Evolutionary conservation across 2,797 vertebrate genomes (phyloP), one percentile per base, ranked within the genome.

Genomic region (Brachyrhaphis roseni): DNA sequence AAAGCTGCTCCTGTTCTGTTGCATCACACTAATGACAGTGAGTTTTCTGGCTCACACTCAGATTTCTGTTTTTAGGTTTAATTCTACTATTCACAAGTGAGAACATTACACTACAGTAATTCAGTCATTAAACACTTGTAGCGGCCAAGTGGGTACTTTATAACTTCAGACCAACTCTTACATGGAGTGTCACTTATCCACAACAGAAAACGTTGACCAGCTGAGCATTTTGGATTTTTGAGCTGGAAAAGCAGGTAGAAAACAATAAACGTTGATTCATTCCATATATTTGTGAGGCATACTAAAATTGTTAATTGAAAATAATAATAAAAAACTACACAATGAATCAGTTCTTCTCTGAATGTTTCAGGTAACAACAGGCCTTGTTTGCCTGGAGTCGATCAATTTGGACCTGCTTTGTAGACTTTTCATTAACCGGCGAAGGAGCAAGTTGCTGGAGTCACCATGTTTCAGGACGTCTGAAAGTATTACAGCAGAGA

Each of bases 41-140:
- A 77, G 76, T 57, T 89, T 84, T 36, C 78, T 78, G 77, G 75
- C 66, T 51, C 4, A 51, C 41, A 26, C 59, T 72, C 71, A 75
- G 39, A 62, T 45, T 72, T 74, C 31, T 68, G n/a, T 20, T 57
- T 78, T 82, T 57, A 84, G 28, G 46, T 59, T 43, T 57, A 34
- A 75, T 64, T 76, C 41, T 82, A 83, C 28, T 45, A 62, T 57
- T 82, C 10, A 31, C 26, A 16, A 71, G 72, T 70, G 36, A 85
- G 83, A 85, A 85, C 41, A 82, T 28, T 75, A 23, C 78, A 78
- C 79, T 84, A 62, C 75, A 51, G 20, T 72, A 76, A 77, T 68
- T 26, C 49, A 26, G 72, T 72, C 73, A 82, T 83, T 70, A 79
- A 81, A 79, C 82, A 73, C 34, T 57, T 39, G 11, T 51, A 55